Conservation (phyloP, 2,797 vertebrate species). For the Bradypodion pumilum region DNA sequence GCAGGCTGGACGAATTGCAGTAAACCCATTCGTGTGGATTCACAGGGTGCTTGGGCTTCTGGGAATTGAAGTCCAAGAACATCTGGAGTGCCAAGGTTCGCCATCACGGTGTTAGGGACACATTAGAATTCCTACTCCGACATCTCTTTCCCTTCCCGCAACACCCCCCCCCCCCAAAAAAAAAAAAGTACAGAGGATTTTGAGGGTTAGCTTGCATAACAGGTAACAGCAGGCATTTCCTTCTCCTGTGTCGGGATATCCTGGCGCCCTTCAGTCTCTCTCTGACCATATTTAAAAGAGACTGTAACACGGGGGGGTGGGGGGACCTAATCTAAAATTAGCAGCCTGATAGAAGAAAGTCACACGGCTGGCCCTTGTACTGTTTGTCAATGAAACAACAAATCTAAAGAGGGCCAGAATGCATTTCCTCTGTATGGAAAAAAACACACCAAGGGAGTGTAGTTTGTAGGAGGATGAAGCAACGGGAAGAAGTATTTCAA, state of each 20-base stretch:
- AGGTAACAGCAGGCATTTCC: constrained; percentile 99
- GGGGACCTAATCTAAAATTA: constrained; percentile 88
- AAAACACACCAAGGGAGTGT: neutral
- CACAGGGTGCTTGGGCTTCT: no score
- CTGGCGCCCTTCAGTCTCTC: constrained; percentile 99
- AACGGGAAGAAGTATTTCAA: neutral
- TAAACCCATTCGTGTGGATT: no score
- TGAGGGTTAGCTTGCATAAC: constrained; percentile 93
- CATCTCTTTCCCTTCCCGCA: constrained; percentile 62
- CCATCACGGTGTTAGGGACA: no score
- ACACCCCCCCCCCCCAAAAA: no score
- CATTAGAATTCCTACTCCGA: constrained; percentile 46
- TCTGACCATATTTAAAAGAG: constrained; percentile 82
- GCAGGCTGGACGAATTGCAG: no score
- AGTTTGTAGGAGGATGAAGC: constrained; percentile 6
- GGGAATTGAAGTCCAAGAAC: no score
- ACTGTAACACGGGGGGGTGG: constrained; percentile 72
- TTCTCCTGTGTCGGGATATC: constrained; percentile 98
- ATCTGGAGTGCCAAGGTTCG: no score
- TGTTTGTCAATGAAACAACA: constrained; percentile 77
- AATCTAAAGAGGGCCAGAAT: constrained; percentile 67
- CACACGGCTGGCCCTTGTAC: constrained; percentile 60
- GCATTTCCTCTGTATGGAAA: constrained; percentile 68
- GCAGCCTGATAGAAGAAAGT: constrained; percentile 76
- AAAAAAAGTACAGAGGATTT: constrained; percentile 71